A percentile compares a stretch with the other conserved stretches of the same genome.
These are phyloP conservation scores for Heterodera carotae DNA, from an alignment of 1,140 invertebrate genomes.

Conservation along the genomic window DNA sequence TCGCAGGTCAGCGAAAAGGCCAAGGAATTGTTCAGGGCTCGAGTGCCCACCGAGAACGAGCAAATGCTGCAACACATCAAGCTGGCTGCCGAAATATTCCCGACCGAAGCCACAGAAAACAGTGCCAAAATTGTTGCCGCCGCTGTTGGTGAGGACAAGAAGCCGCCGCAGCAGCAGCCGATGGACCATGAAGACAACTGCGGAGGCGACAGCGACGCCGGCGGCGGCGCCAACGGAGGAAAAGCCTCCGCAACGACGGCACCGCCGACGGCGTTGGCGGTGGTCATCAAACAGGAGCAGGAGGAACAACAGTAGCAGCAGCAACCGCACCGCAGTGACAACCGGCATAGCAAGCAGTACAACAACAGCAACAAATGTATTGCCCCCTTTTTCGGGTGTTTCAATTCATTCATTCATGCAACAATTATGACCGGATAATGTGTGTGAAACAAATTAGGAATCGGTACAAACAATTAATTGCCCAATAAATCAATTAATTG, in stretches of 20 bases:
- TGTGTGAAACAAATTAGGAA: too few relatives aligned
- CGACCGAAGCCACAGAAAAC: neutral
- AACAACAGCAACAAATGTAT: too few relatives aligned
- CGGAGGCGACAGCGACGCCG: neutral
- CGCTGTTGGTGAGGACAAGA: neutral
- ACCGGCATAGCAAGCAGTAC: too few relatives aligned
- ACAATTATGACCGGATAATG: too few relatives aligned
- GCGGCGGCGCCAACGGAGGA: too few relatives aligned
- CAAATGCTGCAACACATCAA: conserved; percentile 19
- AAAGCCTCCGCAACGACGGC: too few relatives aligned
- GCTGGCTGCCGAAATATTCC: conserved; percentile 4
- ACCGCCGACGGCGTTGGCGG: neutral
- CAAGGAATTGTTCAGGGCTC: conserved; percentile 8
- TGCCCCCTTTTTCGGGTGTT: too few relatives aligned
- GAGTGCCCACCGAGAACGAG: neutral
- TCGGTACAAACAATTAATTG: too few relatives aligned
- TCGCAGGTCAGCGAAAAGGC: neutral
- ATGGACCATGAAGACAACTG: too few relatives aligned
- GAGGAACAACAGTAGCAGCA: neutral
- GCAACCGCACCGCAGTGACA: neutral
- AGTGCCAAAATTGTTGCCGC: neutral
- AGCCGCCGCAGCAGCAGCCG: neutral
- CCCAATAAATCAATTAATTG: too few relatives aligned
- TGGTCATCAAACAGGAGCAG: neutral
- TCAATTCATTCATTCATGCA: too few relatives aligned